Base-by-base conservation (phyloP, 2,888 invertebrate genomes). In the Napeogenes inachia region DNA sequence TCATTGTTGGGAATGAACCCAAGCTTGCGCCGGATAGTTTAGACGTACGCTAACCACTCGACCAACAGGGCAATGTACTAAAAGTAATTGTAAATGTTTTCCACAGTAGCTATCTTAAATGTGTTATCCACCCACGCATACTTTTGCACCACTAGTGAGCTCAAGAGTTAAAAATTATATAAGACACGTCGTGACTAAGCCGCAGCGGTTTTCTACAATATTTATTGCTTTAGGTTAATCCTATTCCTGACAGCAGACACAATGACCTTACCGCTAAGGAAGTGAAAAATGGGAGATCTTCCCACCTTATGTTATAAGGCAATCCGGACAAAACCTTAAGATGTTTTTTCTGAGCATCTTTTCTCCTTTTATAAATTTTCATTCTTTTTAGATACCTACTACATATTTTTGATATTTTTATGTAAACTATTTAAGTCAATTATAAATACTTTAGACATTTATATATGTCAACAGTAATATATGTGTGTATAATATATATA, bases 141-240 rank as follows among this genome's bases (percentile, higher is more conserved):
- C 10, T 21, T 50, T 42, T 42, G 42, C 50, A 50, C 30, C 6
- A 30, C 50, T 30, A 30, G 50, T 30, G 21, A 30, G 50, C 42
- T 50, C 50, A 30, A 21, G 50, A 50, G 50, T 50, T 30, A 64
- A 61, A 62, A 64, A 60, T 67, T 62, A 67, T 61, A 60, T 63
- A 63, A 67, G 64, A 57, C 57, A 61, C 64, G 56, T 59, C 60
- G 67, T 65, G 62, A 62, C 67, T 67, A 67, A 67, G 59, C 62
- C 60, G 56, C 58, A 67, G 61, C 64, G 59, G 60, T 62, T 64
- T 62, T 38, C 54, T 60, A 59, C 62, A 59, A 59, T 67, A 64
- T 67, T 67, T 67, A 67, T 64, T 60, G 64, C 62, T 61, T 58
- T 54, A 57, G 65, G 65, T 59, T 67, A 67, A 67, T 67, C 64